These are phyloP conservation scores for Burhinus oedicnemus DNA, from an alignment of 2,113 vertebrate genomes.

Conservation along the genomic window DNA sequence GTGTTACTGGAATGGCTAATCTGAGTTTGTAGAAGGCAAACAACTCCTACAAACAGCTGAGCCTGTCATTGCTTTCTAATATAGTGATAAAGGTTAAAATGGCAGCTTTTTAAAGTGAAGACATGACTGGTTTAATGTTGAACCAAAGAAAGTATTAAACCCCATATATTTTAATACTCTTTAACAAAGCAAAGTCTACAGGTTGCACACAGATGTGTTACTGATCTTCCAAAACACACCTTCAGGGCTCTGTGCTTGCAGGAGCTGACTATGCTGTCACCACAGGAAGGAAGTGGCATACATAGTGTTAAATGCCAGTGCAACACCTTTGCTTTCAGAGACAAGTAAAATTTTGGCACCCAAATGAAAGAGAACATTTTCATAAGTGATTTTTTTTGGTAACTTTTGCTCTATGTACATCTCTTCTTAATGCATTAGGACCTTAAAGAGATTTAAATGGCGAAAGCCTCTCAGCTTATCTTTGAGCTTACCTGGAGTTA, in stretches of 20 bases:
- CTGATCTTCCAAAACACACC: neutral
- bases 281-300: neutral
- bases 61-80: neutral
- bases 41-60: neutral
- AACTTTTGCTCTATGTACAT: neutral
- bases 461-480: neutral
- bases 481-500: conserved; percentile 3
- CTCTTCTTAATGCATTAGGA: neutral
- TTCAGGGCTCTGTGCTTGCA: neutral
- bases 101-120: neutral
- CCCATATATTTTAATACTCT: neutral
- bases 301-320: neutral
- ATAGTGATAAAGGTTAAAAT: neutral
- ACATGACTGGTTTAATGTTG: neutral
- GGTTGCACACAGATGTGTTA: rapidly evolving
- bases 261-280: neutral
- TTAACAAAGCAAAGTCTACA: neutral
- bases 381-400: neutral
- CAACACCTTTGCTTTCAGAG: neutral
- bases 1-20: neutral
- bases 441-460: conserved; percentile 18
- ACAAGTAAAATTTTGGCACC: neutral
- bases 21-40: neutral
- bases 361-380: neutral
- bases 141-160: neutral